Evolutionary conservation across 1,140 invertebrate genomes (phyloP), one percentile per base, ranked within the genome.

Genomic region (Aphelinus atriplicis): DNA sequence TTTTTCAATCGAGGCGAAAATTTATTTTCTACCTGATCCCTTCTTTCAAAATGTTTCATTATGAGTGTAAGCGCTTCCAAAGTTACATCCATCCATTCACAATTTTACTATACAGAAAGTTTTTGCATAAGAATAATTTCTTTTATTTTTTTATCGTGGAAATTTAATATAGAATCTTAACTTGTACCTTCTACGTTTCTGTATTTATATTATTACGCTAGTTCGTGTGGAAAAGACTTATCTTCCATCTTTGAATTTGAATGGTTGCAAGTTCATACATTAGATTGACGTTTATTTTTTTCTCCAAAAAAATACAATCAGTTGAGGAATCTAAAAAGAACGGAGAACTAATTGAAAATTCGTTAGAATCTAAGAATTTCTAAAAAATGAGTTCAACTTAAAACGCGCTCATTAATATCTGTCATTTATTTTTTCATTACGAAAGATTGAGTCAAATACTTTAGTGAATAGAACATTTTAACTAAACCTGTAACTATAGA

Each of bases 401-500:
- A 68, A 73, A 58, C 65, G 72, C 65, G 58, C 64, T 68, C 42
- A 9, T 67, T 4, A 62, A 55, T 3, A 10, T 66, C 10, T 62
- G 56, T 3, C 6, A 3, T 62, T 58, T 43, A 47, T 68, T 47
- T 42, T 61, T 73, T 56, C n/a, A 42, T 56, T 55, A 72, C 61
- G 51, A 72, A 71, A 72, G 61, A 71, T 50, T 60, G 72, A 77
- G 47, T 72, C 60, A 57, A 78, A 70, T 64, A 76, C 55, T 64
- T 78, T 64, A 69, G 42, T 48, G 61, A 75, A 72, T 72, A 75
- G 56, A 74, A 78, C 51, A 68, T 72, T 79, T 74, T 65, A 26
- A 26, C 26, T 26, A 75, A 78, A 78, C 61, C 57, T 78, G 68
- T 76, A 73, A 67, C 77, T 78, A 80, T 51, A 63, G 75, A 80